Evolutionary conservation across 2,797 vertebrate genomes (phyloP).

Genomic region (Pteronotus mesoamericanus): DNA sequence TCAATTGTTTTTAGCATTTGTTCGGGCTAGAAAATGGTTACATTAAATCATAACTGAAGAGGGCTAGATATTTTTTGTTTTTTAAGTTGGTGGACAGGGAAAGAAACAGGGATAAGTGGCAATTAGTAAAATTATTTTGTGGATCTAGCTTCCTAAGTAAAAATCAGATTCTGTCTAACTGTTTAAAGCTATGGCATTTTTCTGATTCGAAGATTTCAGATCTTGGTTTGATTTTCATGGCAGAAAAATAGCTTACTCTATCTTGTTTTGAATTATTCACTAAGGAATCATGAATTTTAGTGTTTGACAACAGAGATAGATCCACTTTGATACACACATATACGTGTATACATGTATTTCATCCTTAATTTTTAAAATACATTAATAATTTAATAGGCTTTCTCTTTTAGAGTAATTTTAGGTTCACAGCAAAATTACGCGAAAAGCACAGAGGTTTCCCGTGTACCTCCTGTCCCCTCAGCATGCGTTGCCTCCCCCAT

Average conservation of each 20-base stretch:
- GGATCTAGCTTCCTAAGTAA: background rate
- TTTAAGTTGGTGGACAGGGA: background rate
- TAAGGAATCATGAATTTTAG: background rate
- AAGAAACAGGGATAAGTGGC: background rate
- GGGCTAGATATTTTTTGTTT: background rate
- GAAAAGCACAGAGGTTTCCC: background rate
- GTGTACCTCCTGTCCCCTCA: background rate
- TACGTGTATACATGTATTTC: background rate
- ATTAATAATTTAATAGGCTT: background rate
- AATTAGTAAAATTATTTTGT: background rate
- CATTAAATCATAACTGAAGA: background rate
- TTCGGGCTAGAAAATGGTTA: background rate
- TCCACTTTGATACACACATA: background rate
- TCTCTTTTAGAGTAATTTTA: background rate
- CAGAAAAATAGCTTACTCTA: background rate
- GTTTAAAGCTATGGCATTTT: background rate
- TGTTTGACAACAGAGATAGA: background rate
- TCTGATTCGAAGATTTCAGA: background rate
- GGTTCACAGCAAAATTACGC: background rate
- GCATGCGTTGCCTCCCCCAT: background rate
- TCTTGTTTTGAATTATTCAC: background rate
- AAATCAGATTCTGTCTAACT: background rate
- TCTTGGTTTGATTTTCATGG: background rate
- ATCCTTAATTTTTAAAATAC: background rate
- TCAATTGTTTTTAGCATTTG: background rate